These are phyloP conservation scores for Cheirogaleus medius DNA, from an alignment of 2,113 vertebrate genomes.

Conservation along the genomic window DNA sequence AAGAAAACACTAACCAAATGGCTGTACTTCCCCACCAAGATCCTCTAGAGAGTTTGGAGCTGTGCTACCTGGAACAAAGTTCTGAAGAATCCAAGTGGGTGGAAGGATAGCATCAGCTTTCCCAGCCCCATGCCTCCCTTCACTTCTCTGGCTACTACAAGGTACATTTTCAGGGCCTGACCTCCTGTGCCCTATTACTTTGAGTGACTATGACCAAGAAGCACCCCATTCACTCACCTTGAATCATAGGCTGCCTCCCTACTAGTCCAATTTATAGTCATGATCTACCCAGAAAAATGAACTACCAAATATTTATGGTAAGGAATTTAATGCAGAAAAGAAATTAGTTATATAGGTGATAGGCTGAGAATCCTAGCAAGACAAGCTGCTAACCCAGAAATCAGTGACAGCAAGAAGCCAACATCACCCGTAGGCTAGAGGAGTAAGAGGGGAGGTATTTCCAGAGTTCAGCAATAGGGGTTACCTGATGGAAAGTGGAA, in stretches of 20 bases:
- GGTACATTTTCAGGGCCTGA: not conserved
- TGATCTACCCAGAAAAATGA: not conserved
- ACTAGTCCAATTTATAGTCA: conserved; percentile 15
- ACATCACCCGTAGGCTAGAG: not conserved
- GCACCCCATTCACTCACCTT: conserved; percentile 12
- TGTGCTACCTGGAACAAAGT: not conserved
- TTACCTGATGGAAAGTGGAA: not conserved
- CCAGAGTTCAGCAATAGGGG: not conserved
- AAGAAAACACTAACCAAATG: not conserved
- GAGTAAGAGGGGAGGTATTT: not conserved
- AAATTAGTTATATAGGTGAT: not conserved
- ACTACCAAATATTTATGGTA: conserved; percentile 6
- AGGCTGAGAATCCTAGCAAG: not conserved
- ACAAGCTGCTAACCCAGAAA: not conserved
- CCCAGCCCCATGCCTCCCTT: not conserved
- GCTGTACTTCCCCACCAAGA: not conserved
- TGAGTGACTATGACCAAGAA: not conserved
- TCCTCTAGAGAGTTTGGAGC: not conserved
- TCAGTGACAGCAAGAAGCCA: not conserved
- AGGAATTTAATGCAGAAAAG: conserved; percentile 14
- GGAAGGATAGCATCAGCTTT: not conserved
- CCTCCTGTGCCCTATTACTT: not conserved
- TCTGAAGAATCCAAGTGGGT: conserved; percentile 6
- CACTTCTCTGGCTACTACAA: not conserved
- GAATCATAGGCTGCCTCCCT: not conserved